Evolutionary conservation across 2,888 invertebrate genomes (phyloP).

Genomic region (Acanthosoma haemorrhoidale): DNA sequence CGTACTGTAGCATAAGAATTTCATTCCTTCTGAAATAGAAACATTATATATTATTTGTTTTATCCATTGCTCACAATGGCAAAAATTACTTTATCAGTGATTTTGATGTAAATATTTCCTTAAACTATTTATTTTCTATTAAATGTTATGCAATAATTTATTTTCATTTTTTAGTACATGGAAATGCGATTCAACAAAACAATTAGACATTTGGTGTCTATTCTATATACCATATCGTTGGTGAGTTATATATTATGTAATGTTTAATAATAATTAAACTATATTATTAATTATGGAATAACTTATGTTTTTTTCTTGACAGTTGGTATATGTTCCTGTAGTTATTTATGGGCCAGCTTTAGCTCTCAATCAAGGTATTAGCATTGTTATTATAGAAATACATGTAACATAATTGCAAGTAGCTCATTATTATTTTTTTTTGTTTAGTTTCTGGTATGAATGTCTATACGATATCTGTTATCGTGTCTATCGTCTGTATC

Average conservation of each 20-base stretch:
- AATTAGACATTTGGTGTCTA: background rate
- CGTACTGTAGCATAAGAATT: too few species aligned
- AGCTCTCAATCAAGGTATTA: slow-evolving; percentile 70
- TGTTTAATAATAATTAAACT: background rate
- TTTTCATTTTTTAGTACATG: background rate
- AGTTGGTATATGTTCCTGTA: slow-evolving; percentile 67
- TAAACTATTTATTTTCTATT: background rate
- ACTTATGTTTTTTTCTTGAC: slow-evolving; percentile 5
- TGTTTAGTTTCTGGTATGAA: slow-evolving; percentile 31
- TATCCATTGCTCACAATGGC: too few species aligned
- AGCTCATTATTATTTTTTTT: background rate
- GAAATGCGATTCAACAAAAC: background rate
- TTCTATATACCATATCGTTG: background rate
- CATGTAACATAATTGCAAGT: background rate
- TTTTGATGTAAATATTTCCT: too few species aligned
- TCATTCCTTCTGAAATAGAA: too few species aligned
- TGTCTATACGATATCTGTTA: slow-evolving; percentile 49
- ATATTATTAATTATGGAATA: background rate
- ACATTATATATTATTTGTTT: too few species aligned
- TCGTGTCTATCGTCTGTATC: slow-evolving; percentile 55
- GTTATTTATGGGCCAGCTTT: slow-evolving; percentile 83
- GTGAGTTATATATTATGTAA: background rate
- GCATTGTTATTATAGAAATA: background rate
- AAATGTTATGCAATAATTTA: background rate
- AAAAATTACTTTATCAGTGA: too few species aligned